These are phyloP conservation scores for Tribolium castaneum DNA, from an alignment of 1,140 invertebrate species.

Conservation along the genomic window DNA sequence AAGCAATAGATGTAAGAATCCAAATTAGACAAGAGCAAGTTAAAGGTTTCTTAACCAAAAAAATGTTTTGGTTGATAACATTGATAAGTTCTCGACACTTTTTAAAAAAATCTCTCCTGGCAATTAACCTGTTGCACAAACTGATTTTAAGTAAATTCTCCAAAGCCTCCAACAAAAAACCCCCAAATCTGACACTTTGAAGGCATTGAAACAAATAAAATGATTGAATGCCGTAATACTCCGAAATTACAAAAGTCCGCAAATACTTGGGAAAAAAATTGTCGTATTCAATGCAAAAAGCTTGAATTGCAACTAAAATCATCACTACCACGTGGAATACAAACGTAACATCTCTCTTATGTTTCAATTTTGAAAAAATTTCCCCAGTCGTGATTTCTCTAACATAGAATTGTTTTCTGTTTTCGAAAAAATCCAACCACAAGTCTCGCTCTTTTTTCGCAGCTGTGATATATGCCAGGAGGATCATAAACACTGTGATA, in stretches of 20 bases:
- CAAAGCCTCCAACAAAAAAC: not conserved
- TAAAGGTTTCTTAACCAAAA: not conserved
- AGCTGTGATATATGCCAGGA: not conserved
- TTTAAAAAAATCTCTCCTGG: not conserved
- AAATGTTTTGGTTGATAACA: not conserved
- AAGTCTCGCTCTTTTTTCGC: not conserved
- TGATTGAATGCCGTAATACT: not conserved
- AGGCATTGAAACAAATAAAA: not conserved
- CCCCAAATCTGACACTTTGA: not conserved
- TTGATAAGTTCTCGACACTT: not conserved
- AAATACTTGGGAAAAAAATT: not conserved
- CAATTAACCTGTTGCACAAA: not conserved
- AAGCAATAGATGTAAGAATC: not conserved
- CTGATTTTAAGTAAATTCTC: not conserved
- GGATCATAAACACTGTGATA: not conserved
- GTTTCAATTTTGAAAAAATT: not conserved
- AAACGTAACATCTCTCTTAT: too few species aligned
- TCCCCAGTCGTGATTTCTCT: not conserved
- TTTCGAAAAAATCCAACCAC: slow-evolving; percentile 8
- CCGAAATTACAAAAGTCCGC: not conserved
- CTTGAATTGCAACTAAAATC: not conserved
- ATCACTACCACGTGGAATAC: not conserved
- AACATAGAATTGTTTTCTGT: not conserved
- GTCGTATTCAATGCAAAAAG: not conserved
- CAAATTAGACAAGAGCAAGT: not conserved